Percentiles rank a stretch among this genome's conserved stretches.
Evolutionary conservation across 2,113 vertebrate genomes (phyloP).

Genomic region (Apistogramma diplotaenia): DNA sequence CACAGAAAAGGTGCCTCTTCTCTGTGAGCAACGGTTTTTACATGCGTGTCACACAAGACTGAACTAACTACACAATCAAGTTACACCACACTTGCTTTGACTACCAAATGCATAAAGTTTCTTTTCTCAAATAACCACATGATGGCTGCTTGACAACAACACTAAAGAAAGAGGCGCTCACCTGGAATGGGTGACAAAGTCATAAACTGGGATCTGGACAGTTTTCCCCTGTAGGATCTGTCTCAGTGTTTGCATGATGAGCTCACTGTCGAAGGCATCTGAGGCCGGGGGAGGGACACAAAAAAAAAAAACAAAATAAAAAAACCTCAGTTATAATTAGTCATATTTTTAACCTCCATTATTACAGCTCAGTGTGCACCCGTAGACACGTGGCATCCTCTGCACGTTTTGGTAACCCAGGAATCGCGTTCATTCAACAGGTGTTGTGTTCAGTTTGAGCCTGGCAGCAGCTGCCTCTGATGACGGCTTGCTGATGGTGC

Average conservation of each 20-base stretch:
- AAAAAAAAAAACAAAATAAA: not conserved
- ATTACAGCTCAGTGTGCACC: not conserved
- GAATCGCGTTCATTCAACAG: slow-evolving; percentile 36
- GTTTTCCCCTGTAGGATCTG: slow-evolving; percentile 89
- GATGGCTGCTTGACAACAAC: not conserved
- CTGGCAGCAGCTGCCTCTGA: slow-evolving; percentile 49
- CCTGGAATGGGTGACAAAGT: slow-evolving; percentile 97
- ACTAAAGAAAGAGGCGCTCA: slow-evolving; percentile 56
- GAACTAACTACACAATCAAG: not conserved
- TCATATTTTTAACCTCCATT: not conserved
- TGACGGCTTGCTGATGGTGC: slow-evolving; percentile 53
- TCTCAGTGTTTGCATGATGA: slow-evolving; percentile 89
- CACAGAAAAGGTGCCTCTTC: not conserved
- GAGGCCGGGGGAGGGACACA: not conserved
- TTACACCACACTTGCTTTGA: not conserved
- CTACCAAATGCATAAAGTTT: not conserved
- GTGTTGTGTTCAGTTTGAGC: slow-evolving; percentile 40
- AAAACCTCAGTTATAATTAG: not conserved
- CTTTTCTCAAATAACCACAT: not conserved
- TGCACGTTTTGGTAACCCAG: slow-evolving; percentile 28
- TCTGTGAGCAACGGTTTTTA: not conserved
- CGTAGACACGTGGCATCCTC: not conserved
- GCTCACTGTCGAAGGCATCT: slow-evolving; percentile 98
- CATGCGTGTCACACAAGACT: not conserved
- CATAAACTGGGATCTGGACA: slow-evolving; percentile 95